phyloP scores from a whole-genome alignment of 2,888 invertebrate genomes.

The Lottia scabra region DNA sequence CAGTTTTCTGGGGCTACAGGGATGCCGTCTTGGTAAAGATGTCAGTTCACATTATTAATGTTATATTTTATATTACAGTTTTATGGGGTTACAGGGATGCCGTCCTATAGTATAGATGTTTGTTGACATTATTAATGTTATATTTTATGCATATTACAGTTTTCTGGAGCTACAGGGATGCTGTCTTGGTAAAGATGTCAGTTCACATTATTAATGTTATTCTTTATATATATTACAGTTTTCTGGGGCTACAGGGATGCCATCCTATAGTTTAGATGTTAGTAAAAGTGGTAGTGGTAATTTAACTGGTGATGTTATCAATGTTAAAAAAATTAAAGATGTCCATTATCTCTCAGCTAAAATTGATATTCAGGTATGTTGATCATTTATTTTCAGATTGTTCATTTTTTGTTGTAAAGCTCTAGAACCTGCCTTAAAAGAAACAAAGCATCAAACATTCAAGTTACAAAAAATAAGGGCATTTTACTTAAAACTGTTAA shows the following conservation, averaged over 20 bases:
- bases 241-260: slow-evolving; percentile 50
- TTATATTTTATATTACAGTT: background rate
- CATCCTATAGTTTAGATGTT: slow-evolving; percentile 57
- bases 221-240: slow-evolving; percentile 46
- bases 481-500: no score
- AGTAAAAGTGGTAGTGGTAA: slow-evolving; percentile 53
- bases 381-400: no score
- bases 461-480: no score
- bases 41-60: background rate
- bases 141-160: background rate
- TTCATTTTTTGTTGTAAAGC: no score
- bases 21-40: no score
- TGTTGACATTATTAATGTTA: background rate
- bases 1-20: no score
- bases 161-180: no score
- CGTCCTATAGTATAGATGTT: no score
- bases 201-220: background rate
- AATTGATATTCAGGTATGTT: slow-evolving; percentile 60
- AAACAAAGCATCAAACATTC: no score
- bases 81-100: no score
- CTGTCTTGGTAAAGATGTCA: no score
- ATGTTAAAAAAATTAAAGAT: slow-evolving; percentile 57
- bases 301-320: slow-evolving; percentile 56
- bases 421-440: no score
- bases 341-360: slow-evolving; percentile 51